Evolutionary conservation across 2,797 vertebrate species (phyloP).

Genomic region (Sebastes cheni): DNA sequence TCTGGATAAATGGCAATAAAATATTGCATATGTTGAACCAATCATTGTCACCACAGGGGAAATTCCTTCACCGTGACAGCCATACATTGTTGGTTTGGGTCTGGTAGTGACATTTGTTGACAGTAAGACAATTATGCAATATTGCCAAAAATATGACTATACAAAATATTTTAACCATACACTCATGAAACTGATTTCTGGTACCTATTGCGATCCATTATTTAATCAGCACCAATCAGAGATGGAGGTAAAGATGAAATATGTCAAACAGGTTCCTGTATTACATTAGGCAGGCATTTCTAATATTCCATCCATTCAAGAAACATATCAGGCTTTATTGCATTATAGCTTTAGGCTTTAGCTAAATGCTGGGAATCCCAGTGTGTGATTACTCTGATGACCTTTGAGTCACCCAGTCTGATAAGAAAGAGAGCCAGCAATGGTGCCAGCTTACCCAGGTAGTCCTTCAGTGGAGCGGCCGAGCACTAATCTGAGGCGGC

Average conservation of each 20-base stretch:
- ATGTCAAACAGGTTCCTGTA: not conserved
- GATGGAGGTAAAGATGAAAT: not conserved
- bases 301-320: not conserved
- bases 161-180: not conserved
- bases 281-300: conserved; percentile 4
- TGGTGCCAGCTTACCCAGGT: conserved; percentile 63
- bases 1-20: too few species aligned
- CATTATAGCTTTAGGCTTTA: not conserved
- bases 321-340: not conserved
- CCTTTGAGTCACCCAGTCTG: conserved; percentile 10
- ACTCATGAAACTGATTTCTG: not conserved
- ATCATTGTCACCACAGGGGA: too few species aligned
- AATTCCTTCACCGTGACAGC: too few species aligned
- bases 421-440: conserved; percentile 12
- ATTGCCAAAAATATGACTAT: not conserved
- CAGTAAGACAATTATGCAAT: too few species aligned
- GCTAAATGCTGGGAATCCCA: conserved; percentile 8
- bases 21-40: too few species aligned
- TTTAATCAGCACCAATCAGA: not conserved
- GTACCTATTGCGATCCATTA: not conserved
- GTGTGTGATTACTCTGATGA: not conserved
- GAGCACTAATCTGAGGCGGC: conserved; percentile 62
- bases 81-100: not conserved
- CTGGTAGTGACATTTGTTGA: not conserved
- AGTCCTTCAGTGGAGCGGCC: conserved; percentile 49